Evolutionary conservation across 2,888 invertebrate species (phyloP), one percentile per base, ranked within the genome.

Genomic region (Cerceris ruficornis): DNA sequence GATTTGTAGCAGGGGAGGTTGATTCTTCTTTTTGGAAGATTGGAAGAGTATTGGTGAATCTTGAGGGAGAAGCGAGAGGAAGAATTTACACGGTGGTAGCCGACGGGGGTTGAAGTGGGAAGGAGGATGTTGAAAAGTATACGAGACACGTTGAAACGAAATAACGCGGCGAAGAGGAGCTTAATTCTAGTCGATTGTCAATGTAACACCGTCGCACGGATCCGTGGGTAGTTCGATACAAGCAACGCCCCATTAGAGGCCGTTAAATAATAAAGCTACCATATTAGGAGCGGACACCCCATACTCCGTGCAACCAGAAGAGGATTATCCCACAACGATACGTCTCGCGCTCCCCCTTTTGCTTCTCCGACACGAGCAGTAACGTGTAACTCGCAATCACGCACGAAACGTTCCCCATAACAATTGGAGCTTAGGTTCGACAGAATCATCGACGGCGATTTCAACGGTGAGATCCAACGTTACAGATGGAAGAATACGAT

Each of bases 251-350:
- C 88, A 90, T 89, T 89, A 88, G 86, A 73, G 83, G 81, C 89
- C 87, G 90, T 90, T 91, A 90, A 91, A 91, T 91, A 90, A 91
- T 91, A 88, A 90, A 89, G 80, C 84, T 87, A 84, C 83, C 87
- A 87, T 90, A 87, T 88, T 90, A 88, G 85, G 77, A 75, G 83
- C 79, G 80, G 78, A 80, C 84, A 83, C 85, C 88, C 88, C 76
- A 85, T 82, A 88, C 86, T 72, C 78, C 80, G 75, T 69, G 80
- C 80, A 84, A 85, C 82, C 85, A 82, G 80, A 79, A 83, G 82
- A 88, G 88, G 89, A 89, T 89, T 90, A 89, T 89, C 88, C 88
- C 87, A 87, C 85, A 88, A 85, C 87, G 89, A 89, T 90, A 89
- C 85, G 87, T 84, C 84, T 84, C 80, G 79, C 77, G 74, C 61